phyloP scores from a whole-genome alignment of 2,113 vertebrate genomes.

The Clupea harengus region DNA sequence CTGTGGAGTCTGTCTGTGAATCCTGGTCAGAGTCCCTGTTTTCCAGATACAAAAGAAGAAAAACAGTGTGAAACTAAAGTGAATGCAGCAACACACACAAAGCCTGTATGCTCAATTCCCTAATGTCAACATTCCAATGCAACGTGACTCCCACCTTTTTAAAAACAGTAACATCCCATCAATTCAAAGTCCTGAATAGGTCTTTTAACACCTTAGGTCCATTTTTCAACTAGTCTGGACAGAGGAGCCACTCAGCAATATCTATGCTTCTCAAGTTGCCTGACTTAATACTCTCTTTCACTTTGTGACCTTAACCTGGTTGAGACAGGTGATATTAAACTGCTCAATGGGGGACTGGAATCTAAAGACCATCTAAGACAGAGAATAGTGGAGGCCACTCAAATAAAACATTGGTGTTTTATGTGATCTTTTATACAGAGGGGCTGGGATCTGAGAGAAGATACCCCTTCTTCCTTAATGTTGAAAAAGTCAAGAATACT shows the following conservation, averaged over 20 bases:
- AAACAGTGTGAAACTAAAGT: constrained; percentile 15
- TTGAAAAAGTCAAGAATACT: no score
- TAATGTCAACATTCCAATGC: constrained; percentile 8
- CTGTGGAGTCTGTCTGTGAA: constrained; percentile 53
- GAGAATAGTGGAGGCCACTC: no score
- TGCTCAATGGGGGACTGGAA: no score
- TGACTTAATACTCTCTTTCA: not conserved
- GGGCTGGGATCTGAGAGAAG: no score
- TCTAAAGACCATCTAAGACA: no score
- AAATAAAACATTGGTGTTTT: no score
- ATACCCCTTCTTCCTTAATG: no score
- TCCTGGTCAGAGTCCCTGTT: constrained; percentile 54
- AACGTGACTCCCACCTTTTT: not conserved
- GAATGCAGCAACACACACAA: constrained; percentile 29
- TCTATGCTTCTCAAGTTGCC: not conserved
- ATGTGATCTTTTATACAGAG: no score
- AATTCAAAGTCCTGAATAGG: not conserved
- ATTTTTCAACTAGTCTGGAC: not conserved
- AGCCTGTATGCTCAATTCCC: not conserved
- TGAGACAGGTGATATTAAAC: not conserved
- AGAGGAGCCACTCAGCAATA: not conserved
- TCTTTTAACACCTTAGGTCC: not conserved
- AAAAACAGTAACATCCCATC: not conserved
- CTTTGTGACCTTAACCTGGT: not conserved
- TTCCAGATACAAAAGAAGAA: not conserved